phyloP scores from a whole-genome alignment of 2,888 invertebrate species.

The Melinopterus prodromus region DNA sequence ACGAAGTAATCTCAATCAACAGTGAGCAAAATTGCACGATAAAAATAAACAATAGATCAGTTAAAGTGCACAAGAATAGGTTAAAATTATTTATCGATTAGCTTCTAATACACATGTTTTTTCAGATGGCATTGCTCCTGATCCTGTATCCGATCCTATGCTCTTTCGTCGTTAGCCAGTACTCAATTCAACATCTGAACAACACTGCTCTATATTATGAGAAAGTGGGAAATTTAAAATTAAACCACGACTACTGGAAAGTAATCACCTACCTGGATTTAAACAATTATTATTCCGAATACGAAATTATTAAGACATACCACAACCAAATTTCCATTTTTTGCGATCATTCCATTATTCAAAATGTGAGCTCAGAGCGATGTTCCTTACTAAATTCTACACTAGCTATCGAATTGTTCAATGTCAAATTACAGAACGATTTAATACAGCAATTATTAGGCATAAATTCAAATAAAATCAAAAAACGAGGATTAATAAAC shows the following conservation, averaged over 20 bases:
- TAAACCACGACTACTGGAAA: conserved; percentile 9
- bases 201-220: conserved; percentile 12
- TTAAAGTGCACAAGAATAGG: conserved; percentile 31
- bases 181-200: conserved; percentile 10
- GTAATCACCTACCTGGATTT: conserved; percentile 18
- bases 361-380: conserved; percentile 7
- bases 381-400: conserved; percentile 19
- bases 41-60: conserved; percentile 20
- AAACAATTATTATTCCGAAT: conserved; percentile 12
- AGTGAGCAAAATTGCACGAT: conserved; percentile 22
- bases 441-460: conserved; percentile 15
- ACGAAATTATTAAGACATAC: neutral
- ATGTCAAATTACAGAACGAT: conserved; percentile 10
- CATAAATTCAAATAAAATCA: neutral
- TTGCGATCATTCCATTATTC: neutral
- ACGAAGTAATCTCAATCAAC: conserved; percentile 16
- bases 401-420: conserved; percentile 7
- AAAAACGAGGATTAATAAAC: conserved; percentile 20
- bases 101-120: conserved; percentile 22
- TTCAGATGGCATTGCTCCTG: conserved; percentile 12
- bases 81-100: conserved; percentile 28
- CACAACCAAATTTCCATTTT: neutral
- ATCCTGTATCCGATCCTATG: no score
- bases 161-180: conserved; percentile 8
- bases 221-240: conserved; percentile 17